Evolutionary conservation across 2,113 vertebrate genomes (phyloP).

Genomic region (Mastomys natalensis): DNA sequence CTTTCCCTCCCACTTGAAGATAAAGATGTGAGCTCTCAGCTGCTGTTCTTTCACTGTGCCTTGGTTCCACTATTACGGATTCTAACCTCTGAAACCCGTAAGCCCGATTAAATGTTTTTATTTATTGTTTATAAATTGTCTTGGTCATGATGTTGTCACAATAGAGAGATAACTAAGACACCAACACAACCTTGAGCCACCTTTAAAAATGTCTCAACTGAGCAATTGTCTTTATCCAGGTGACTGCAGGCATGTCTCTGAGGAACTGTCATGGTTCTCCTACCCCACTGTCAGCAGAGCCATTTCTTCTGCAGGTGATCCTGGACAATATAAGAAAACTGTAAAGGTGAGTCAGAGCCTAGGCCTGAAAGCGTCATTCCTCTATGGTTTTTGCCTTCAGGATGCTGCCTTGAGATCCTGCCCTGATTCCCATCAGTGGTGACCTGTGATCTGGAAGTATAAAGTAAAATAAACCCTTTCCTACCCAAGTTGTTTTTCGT

Average conservation of each 20-base stretch:
- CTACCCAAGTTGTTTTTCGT: neutral
- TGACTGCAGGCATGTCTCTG: neutral
- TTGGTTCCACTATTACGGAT: neutral
- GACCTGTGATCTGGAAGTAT: neutral
- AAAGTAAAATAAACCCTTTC: neutral
- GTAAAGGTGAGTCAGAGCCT: neutral
- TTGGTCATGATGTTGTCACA: neutral
- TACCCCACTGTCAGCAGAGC: neutral
- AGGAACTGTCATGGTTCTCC: neutral
- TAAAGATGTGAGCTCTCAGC: neutral
- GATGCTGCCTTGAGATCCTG: neutral
- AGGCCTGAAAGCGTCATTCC: too few relatives aligned
- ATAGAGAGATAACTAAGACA: neutral
- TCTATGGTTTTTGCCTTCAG: neutral
- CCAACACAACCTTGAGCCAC: neutral
- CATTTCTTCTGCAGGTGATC: neutral
- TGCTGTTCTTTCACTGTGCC: neutral
- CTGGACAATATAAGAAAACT: too few relatives aligned
- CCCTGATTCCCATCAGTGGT: neutral
- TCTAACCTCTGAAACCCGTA: neutral
- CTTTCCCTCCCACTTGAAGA: neutral
- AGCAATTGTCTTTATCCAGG: neutral
- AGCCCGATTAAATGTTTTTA: neutral
- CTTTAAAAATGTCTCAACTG: neutral
- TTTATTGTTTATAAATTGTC: neutral